Evolutionary conservation across 2,888 invertebrate species (phyloP).

Genomic region (Apamea epomidion): DNA sequence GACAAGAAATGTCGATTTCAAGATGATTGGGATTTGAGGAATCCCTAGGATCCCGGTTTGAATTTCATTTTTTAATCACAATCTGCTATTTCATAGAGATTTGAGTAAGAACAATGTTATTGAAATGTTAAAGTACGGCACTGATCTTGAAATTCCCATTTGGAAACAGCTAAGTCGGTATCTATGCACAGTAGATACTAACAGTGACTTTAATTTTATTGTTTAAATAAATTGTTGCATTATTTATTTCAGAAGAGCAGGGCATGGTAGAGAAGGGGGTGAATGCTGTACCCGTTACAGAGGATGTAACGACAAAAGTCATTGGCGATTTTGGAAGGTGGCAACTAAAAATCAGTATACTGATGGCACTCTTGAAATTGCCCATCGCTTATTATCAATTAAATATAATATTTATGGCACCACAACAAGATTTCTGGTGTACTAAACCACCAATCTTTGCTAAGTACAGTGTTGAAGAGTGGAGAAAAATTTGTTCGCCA

Average conservation of each 20-base stretch:
- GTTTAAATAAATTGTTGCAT: background rate
- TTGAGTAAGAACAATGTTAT: background rate
- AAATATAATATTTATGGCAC: slow-evolving; percentile 91
- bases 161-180: slow-evolving; percentile 18
- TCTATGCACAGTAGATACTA: background rate
- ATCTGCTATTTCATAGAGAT: background rate
- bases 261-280: no score
- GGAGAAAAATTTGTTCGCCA: slow-evolving; percentile 84
- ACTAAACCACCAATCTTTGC: slow-evolving; percentile 76
- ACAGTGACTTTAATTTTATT: background rate
- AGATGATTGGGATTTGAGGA: background rate
- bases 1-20: slow-evolving; percentile 16
- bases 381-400: slow-evolving; percentile 92
- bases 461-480: slow-evolving; percentile 79
- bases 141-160: slow-evolving; percentile 4
- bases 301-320: slow-evolving; percentile 79
- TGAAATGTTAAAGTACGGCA: slow-evolving; percentile 39
- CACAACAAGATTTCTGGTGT: slow-evolving; percentile 91
- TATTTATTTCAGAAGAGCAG: slow-evolving; percentile 28
- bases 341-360: slow-evolving; percentile 89
- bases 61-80: background rate
- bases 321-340: slow-evolving; percentile 91
- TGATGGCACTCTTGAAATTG: slow-evolving; percentile 90
- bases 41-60: background rate
- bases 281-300: slow-evolving; percentile 20